These are phyloP conservation scores for Oryzias woworae DNA, from an alignment of 2,113 vertebrate species.

Conservation along the genomic window DNA sequence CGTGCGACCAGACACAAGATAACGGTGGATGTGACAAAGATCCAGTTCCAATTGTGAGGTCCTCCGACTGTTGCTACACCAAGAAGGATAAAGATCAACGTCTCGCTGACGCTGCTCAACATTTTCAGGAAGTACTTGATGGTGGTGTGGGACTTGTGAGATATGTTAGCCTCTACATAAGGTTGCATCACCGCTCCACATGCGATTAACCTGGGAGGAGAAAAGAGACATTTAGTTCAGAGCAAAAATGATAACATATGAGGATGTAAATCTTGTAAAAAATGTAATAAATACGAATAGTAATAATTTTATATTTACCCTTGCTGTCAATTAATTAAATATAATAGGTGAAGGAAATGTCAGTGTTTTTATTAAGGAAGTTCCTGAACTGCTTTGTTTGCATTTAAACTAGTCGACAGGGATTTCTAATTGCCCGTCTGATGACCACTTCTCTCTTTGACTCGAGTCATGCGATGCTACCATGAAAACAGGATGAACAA, in stretches of 20 bases:
- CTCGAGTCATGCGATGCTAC: slow-evolving; percentile 4
- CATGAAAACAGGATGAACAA: slow-evolving; percentile 7
- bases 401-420: background rate
- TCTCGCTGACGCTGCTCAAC: slow-evolving; percentile 99
- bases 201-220: slow-evolving; percentile 85
- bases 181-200: slow-evolving; percentile 92
- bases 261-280: background rate
- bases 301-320: too few species aligned
- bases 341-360: too few species aligned
- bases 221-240: background rate
- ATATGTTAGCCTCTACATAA: slow-evolving; percentile 98
- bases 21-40: slow-evolving; percentile 89
- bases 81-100: slow-evolving; percentile 97
- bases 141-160: slow-evolving; percentile 98
- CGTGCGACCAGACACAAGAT: slow-evolving; percentile 91
- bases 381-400: too few species aligned
- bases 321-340: too few species aligned
- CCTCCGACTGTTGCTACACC: slow-evolving; percentile 94
- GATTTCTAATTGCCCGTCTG: background rate
- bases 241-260: background rate
- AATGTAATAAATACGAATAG: too few species aligned
- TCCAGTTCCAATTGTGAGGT: slow-evolving; percentile 93
- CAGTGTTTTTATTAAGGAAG: too few species aligned
- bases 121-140: slow-evolving; percentile 99
- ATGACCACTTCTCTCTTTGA: background rate